Percentiles rank a stretch among this genome's conserved stretches.
phyloP scores from a whole-genome alignment of 2,888 invertebrate genomes.

The Galeruca laticollis region DNA sequence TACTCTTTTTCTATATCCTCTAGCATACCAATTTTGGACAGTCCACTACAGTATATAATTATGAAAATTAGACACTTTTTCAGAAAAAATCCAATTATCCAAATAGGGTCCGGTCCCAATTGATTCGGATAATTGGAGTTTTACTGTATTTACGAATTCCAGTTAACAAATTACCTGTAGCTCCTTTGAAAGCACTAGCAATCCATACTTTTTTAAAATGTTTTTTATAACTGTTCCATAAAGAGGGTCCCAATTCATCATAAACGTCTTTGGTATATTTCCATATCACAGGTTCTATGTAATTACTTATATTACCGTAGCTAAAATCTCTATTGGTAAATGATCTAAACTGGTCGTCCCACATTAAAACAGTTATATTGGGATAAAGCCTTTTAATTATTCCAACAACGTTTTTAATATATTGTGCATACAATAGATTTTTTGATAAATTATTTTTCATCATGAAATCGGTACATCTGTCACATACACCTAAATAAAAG shows the following conservation, averaged over 20 bases:
- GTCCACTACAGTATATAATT: too few relatives aligned
- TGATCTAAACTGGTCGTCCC: slow-evolving; percentile 85
- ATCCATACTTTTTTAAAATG: slow-evolving; percentile 81
- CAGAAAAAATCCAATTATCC: too few relatives aligned
- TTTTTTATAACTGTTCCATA: slow-evolving; percentile 71
- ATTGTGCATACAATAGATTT: slow-evolving; percentile 73
- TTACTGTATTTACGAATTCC: too few relatives aligned
- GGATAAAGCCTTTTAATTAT: slow-evolving; percentile 69
- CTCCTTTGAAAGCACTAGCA: slow-evolving; percentile 88
- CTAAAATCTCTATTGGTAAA: slow-evolving; percentile 68
- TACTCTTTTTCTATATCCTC: too few relatives aligned
- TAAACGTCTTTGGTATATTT: slow-evolving; percentile 71
- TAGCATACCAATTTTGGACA: too few relatives aligned
- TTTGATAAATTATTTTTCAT: slow-evolving; percentile 65
- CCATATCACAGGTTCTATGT: slow-evolving; percentile 79
- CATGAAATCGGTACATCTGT: slow-evolving; percentile 68
- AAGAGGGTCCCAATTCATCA: slow-evolving; percentile 58
- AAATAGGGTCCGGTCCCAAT: too few relatives aligned
- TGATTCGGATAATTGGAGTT: too few relatives aligned
- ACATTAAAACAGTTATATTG: slow-evolving; percentile 74
- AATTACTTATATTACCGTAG: slow-evolving; percentile 63
- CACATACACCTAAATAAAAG: slow-evolving; percentile 75
- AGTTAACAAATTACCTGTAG: slow-evolving; percentile 67
- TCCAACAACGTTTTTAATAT: slow-evolving; percentile 71
- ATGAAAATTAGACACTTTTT: too few relatives aligned